These are phyloP conservation scores for Mylabris sibirica DNA, from an alignment of 2,888 invertebrate species.

Conservation along the genomic window DNA sequence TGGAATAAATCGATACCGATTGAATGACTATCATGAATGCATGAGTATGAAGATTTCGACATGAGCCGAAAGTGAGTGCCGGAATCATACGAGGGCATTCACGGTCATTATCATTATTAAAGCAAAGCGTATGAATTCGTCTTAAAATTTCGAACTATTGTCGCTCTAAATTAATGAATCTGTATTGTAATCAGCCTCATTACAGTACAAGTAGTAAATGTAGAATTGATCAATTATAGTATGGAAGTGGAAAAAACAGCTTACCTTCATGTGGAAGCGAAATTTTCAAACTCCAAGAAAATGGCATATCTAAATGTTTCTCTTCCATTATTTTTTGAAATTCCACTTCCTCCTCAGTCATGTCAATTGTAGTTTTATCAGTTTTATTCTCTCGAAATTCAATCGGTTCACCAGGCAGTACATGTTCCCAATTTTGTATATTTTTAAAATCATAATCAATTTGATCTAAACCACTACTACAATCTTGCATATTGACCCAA, in stretches of 20 bases:
- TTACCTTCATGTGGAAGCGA: slow-evolving; percentile 68
- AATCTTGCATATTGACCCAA: slow-evolving; percentile 75
- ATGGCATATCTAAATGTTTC: slow-evolving; percentile 80
- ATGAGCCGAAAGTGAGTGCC: too few relatives aligned
- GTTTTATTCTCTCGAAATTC: slow-evolving; percentile 55
- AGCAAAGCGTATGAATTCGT: too few relatives aligned
- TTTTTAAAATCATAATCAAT: slow-evolving; percentile 72
- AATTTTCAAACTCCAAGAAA: slow-evolving; percentile 76
- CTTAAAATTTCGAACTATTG: too few relatives aligned
- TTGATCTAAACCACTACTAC: slow-evolving; percentile 61
- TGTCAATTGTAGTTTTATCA: slow-evolving; percentile 61
- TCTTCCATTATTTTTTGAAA: slow-evolving; percentile 64
- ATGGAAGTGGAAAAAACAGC: too few relatives aligned
- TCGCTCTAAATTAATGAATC: too few relatives aligned
- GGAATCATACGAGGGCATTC: too few relatives aligned
- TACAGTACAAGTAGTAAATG: too few relatives aligned
- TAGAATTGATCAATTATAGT: too few relatives aligned
- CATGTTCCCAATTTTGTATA: slow-evolving; percentile 73
- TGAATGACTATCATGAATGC: too few relatives aligned
- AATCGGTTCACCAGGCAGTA: slow-evolving; percentile 75
- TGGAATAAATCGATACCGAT: neutral
- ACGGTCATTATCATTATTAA: too few relatives aligned
- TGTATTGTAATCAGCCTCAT: too few relatives aligned
- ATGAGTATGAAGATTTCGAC: too few relatives aligned
- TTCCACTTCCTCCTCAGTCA: slow-evolving; percentile 63